Base-by-base conservation (phyloP, 35 echinoderm and acorn worm species). In the Ptychodera flava region DNA sequence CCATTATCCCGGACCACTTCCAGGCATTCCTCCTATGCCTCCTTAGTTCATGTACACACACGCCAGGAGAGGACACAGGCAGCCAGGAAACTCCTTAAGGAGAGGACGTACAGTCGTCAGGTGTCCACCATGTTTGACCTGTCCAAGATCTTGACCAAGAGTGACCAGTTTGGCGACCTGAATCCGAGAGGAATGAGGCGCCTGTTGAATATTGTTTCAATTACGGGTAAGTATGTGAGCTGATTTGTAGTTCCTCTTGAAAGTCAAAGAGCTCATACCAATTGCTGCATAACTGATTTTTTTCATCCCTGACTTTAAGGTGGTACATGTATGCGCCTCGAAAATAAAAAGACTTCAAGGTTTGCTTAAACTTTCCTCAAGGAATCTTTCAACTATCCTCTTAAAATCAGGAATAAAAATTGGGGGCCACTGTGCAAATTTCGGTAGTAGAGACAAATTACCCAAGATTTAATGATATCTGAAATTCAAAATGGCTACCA, bases 131-230 rank as follows among this genome's bases (percentile, higher is more conserved):
- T 64, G 45, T 64, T 64, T 64, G 96, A 99, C 77, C 87, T 99
- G 29, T 99, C 96, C 0, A 93, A 99, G 83, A 82, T 99, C 31
- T 85, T 99, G 10, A 81, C 93, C 15, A 94, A 92, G 0, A 92
- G 94, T 33, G 96, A 99, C 35, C 96, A 99, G 77, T 94, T 99
- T 79, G 94, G 96, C 77, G 96, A 99, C 80, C 93, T 99, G 16
- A 99, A 92, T 80, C 96, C 96, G 12, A 90, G 96, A 22, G 94
- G 88, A 37, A 99, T 99, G 96, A 94, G 96, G 16, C 89, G 96
- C 12, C 82, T 99, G 10, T 92, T 99, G 10, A 99, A 99, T 83
- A 99, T 99, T 36, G 96, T 99, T 30, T 99, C 96, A 2, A 94
- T 99, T 36, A 99, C 96, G 85, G 96, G 96, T 99, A 37, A 64